Evolutionary conservation across 2,888 invertebrate species (phyloP), one percentile per base, ranked within the genome.

Genomic region (Gerosis bhagava): DNA sequence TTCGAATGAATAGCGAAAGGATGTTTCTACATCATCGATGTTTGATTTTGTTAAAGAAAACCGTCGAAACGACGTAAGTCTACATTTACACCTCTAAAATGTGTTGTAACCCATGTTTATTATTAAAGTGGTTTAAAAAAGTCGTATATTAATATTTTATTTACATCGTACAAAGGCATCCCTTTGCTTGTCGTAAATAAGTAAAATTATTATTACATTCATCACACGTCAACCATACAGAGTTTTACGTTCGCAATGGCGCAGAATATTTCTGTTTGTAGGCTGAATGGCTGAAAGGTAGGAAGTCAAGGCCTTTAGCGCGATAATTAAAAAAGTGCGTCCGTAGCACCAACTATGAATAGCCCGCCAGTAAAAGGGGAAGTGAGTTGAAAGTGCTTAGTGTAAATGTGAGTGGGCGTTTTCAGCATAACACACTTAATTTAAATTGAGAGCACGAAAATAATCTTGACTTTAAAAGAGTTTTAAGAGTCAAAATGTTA

Each of bases 291-390:
- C 39, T 39, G 25, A 46, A 46, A 32, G 17, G 35, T 35, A 13
- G 10, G 34, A 11, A 39, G 25, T 39, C 39, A 46, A 34, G 46
- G 39, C 32, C 32, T 40, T 19, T 28, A 35, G 39, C 39, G 46
- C 26, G 21, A 46, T 46, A 46, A 46, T 46, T 46, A 46, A 46
- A 46, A 46, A 39, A 37, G 46, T 46, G 46, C 46, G 46, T 46
- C 32, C 19, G 26, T 34, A 12, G 25, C n/a, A n/a, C n/a, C n/a
- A n/a, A n/a, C 45, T 17, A 12, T 46, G 46, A 46, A 46, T 46
- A 26, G 46, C 19, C n/a, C 7, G 42, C 34, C 19, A 3, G 31
- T 19, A 34, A 34, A 43, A 32, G 17, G 12, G 46, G 34, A 42
- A 42, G 34, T 42, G 34, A 26, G 29, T 36, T n/a, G 11, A 16